Percentiles rank a stretch among this genome's conserved stretches.
These are phyloP conservation scores for Bradysia coprophila DNA, from an alignment of 1,140 invertebrate genomes.

Conservation along the genomic window DNA sequence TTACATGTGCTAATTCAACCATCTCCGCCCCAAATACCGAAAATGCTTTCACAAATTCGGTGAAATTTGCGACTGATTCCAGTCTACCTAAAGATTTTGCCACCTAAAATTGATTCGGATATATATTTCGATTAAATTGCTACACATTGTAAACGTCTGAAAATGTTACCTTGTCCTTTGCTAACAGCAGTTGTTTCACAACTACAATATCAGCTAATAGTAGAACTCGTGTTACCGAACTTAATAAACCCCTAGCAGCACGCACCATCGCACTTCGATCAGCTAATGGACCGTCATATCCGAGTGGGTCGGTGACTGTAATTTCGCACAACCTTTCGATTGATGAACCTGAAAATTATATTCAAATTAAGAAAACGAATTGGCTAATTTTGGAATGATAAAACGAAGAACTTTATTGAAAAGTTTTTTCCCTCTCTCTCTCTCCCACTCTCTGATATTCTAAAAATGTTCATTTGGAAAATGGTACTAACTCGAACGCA, in stretches of 20 bases:
- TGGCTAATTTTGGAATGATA: not conserved
- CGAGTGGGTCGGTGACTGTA: conserved; percentile 41
- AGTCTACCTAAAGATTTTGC: conserved; percentile 66
- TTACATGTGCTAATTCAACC: conserved; percentile 92
- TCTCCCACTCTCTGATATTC: no score
- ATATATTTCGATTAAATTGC: no score
- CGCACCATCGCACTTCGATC: conserved; percentile 66
- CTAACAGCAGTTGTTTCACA: conserved; percentile 86
- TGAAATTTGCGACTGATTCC: conserved; percentile 91
- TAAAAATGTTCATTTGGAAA: no score
- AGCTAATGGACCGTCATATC: conserved; percentile 29
- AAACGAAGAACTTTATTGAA: no score
- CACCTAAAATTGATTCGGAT: conserved; percentile 35
- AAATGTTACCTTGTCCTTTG: conserved; percentile 93
- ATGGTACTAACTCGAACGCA: no score
- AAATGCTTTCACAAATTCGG: conserved; percentile 97
- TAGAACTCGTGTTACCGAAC: conserved; percentile 90
- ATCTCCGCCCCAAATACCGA: conserved; percentile 96
- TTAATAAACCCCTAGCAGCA: conserved; percentile 80
- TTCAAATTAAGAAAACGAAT: not conserved
- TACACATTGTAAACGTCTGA: not conserved
- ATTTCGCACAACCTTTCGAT: conserved; percentile 80
- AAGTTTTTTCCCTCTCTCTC: no score
- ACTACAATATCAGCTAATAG: conserved; percentile 96
- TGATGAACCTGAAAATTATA: conserved; percentile 56